Conservation (phyloP, 1,140 invertebrate species). For the Drosophila orosa region DNA sequence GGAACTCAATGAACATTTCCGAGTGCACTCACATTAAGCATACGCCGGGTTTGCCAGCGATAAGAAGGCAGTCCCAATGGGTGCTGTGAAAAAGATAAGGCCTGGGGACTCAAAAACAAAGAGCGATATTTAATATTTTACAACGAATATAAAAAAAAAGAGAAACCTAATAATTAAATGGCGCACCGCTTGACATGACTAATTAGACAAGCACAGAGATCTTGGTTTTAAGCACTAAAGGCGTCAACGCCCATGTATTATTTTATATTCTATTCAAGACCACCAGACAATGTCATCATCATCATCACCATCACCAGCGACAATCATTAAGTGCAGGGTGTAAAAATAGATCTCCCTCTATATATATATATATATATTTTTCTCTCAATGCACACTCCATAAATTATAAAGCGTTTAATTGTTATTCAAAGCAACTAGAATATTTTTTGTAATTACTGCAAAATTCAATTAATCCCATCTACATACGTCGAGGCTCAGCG, state of each 20-base stretch:
- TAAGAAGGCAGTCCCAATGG: slow-evolving; percentile 30
- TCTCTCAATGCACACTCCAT: slow-evolving; percentile 23
- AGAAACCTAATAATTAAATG: slow-evolving; percentile 11
- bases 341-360: slow-evolving; percentile 37
- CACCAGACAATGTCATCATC: slow-evolving; percentile 48
- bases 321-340: slow-evolving; percentile 15
- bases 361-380: neutral
- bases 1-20: slow-evolving; percentile 60
- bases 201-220: slow-evolving; percentile 34
- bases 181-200: slow-evolving; percentile 53
- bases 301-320: slow-evolving; percentile 6
- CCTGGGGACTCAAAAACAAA: slow-evolving; percentile 47
- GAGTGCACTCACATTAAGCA: slow-evolving; percentile 31
- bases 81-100: slow-evolving; percentile 36
- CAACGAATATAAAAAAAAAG: slow-evolving; percentile 11
- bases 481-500: slow-evolving; percentile 8
- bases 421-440: slow-evolving; percentile 45
- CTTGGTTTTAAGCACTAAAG: slow-evolving; percentile 4
- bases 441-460: slow-evolving; percentile 32
- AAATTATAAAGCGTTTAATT: slow-evolving; percentile 46
- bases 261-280: slow-evolving; percentile 32
- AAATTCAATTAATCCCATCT: slow-evolving; percentile 32
- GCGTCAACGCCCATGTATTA: slow-evolving; percentile 29
- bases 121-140: slow-evolving; percentile 36
- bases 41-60: slow-evolving; percentile 31